Evolutionary conservation across 1,140 invertebrate genomes (phyloP), one percentile per base, ranked within the genome.

Genomic region (Lasioglossum albipes): DNA sequence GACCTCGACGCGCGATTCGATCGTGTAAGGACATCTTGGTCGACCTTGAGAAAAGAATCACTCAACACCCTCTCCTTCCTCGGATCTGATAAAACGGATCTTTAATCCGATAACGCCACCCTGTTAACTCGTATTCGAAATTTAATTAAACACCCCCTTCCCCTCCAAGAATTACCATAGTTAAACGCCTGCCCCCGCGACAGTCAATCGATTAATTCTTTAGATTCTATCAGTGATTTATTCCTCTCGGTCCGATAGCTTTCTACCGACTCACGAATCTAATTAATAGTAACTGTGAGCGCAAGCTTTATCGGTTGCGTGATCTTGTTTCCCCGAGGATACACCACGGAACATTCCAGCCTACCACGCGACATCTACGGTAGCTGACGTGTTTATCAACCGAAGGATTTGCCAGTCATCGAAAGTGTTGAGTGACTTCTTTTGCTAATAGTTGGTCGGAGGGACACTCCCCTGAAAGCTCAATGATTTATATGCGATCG

Each of bases 231-330:
- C 75, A 45, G 42, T 78, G 68, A 78, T 78, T 78, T 78, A 78
- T 78, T 59, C 68, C 36, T 41, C 36, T 20, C 57, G 45, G 75
- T 20, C 54, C n/a, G 68, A 78, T 78, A 61, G 67, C 61, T 78
- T 78, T 78, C 70, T 57, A 78, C 75, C 62, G 75, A 78, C 75
- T 78, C 75, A 78, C 36, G 68, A 78, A 78, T 78, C 68, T 78
- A 78, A 78, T 78, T 78, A 78, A 78, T 62, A 78, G 68, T 36
- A 78, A 78, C 75, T n/a, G 57, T 78, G 49, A 77, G 75, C 75
- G 9, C 27, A 10, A 22, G 67, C 31, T 62, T 71, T 78, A 62
- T 78, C 75, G 42, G 20, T 49, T 49, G 75, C 57, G 41, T 62
- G 68, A 78, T 78, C 75, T 62, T 41, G 10, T 41, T 70, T 54